phyloP scores from a whole-genome alignment of 2,888 invertebrate species.

The Drosophila falleni region DNA sequence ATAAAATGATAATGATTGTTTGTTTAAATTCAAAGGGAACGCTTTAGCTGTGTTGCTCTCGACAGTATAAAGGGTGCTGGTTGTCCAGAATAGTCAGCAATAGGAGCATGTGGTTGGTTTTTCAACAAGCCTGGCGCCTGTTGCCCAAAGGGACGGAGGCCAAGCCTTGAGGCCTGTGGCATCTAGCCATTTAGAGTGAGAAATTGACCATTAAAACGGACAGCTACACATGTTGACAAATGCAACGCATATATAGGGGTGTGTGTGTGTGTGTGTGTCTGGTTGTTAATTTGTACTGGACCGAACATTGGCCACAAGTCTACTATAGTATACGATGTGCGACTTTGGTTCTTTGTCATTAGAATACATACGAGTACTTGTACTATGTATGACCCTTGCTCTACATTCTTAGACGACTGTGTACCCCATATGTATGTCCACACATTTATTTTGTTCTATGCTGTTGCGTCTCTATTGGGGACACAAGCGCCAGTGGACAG shows the following conservation, averaged over 20 bases:
- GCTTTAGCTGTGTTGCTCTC: neutral
- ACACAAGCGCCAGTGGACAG: constrained; percentile 9
- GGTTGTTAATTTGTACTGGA: constrained; percentile 36
- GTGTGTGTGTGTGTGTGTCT: constrained; percentile 9
- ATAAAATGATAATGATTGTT: neutral
- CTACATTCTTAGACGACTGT: constrained; percentile 19
- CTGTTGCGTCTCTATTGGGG: constrained; percentile 13
- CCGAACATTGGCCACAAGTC: constrained; percentile 42
- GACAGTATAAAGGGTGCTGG: constrained; percentile 22
- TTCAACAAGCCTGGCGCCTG: constrained; percentile 8
- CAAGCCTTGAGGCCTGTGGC: constrained; percentile 29
- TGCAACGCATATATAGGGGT: constrained; percentile 60
- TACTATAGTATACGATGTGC: constrained; percentile 30
- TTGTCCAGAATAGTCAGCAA: constrained; percentile 14
- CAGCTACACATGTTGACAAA: constrained; percentile 80
- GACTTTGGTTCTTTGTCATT: constrained; percentile 33
- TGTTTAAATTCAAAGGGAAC: neutral
- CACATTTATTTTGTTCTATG: constrained; percentile 11
- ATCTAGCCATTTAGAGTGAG: constrained; percentile 82
- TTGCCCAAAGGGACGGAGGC: constrained; percentile 18
- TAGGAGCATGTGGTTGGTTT: constrained; percentile 4
- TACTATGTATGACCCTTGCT: constrained; percentile 11
- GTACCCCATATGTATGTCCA: neutral
- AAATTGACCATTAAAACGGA: constrained; percentile 84
- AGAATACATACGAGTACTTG: neutral